Evolutionary conservation across 2,797 vertebrate species (phyloP).

Genomic region (Sebastes oblongus): DNA sequence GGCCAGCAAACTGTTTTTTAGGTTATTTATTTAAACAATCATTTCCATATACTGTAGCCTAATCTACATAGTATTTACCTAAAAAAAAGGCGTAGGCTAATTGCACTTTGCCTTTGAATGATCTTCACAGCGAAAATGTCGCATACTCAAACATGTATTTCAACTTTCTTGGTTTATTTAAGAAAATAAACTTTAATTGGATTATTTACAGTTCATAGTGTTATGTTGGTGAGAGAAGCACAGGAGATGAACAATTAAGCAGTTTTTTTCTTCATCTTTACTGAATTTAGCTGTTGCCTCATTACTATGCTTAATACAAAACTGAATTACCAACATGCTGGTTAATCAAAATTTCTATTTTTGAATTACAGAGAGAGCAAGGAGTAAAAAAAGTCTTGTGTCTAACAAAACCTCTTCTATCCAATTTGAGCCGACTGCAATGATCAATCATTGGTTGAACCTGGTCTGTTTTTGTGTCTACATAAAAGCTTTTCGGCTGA

Average conservation of each 20-base stretch:
- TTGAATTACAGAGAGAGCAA: not conserved
- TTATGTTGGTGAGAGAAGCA: not conserved
- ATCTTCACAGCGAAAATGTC: no score
- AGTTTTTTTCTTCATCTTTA: not conserved
- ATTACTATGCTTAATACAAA: not conserved
- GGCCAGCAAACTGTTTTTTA: no score
- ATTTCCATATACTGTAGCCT: no score
- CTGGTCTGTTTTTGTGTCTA: not conserved
- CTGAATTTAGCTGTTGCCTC: not conserved
- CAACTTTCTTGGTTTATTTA: not conserved
- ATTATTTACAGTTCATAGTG: not conserved
- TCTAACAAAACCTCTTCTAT: not conserved
- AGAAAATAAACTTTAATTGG: not conserved
- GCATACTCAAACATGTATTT: not conserved
- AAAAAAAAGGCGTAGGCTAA: no score
- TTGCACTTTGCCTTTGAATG: no score
- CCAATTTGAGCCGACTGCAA: not conserved
- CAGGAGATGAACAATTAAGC: not conserved
- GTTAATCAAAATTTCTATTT: not conserved
- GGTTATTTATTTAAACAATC: no score
- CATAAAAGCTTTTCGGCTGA: not conserved
- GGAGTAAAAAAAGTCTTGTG: not conserved
- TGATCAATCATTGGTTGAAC: not conserved
- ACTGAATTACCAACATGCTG: not conserved
- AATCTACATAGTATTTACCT: no score